Conservation (phyloP, 1,140 invertebrate genomes). For the Acromyrmex heyeri region DNA sequence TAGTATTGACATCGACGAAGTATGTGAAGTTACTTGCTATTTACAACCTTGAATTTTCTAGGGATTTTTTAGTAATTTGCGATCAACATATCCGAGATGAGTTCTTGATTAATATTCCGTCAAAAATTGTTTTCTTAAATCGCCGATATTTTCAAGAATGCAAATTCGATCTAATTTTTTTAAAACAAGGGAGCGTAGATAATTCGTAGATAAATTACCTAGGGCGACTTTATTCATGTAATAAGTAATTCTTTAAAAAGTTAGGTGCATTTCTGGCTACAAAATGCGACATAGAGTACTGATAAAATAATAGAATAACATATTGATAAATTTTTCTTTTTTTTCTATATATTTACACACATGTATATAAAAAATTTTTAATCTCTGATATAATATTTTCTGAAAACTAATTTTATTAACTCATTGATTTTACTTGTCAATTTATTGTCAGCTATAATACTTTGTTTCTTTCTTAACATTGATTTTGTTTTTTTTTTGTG, state of each 20-base stretch:
- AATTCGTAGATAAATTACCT: neutral
- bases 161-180: neutral
- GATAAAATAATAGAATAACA: conserved; percentile 50
- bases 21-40: neutral
- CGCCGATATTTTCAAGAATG: neutral
- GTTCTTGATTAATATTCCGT: neutral
- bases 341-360: neutral
- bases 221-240: neutral
- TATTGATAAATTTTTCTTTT: neutral
- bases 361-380: neutral
- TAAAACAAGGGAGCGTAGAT: neutral
- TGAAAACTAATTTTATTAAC: neutral
- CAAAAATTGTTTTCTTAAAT: neutral
- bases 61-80: neutral
- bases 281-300: conserved; percentile 59
- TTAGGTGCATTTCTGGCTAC: neutral
- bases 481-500: conserved; percentile 4
- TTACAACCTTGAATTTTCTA: neutral
- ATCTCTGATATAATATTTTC: neutral
- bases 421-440: conserved; percentile 23
- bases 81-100: neutral
- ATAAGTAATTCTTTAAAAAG: neutral
- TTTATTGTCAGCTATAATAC: conserved; percentile 1
- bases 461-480: conserved; percentile 5
- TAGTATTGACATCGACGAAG: neutral